Conservation (phyloP, 92 coral and sea anemone genomes). For the Palythoa heliodiscus region DNA sequence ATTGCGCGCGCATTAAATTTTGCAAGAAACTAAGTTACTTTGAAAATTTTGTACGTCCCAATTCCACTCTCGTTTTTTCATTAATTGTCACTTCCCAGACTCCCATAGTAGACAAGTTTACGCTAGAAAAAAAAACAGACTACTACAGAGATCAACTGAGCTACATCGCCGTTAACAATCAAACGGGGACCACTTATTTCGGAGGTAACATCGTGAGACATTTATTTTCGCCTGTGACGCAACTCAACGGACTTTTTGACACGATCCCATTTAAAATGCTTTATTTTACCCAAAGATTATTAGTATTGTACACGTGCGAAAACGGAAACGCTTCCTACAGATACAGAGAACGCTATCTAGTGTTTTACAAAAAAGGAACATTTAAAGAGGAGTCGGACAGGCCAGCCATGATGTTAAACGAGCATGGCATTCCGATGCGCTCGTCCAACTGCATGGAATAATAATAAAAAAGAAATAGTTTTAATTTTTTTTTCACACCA, state of each 20-base stretch:
- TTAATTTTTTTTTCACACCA: not conserved
- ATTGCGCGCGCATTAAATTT: not conserved
- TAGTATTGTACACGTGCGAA: not conserved
- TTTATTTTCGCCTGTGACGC: not conserved
- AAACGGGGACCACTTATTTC: not conserved
- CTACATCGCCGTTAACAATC: not conserved
- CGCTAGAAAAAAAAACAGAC: not conserved
- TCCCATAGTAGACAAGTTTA: not conserved
- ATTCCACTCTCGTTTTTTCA: not conserved
- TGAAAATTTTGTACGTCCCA: not conserved
- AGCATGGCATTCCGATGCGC: slow-evolving; percentile 3
- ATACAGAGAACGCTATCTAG: slow-evolving; percentile 6
- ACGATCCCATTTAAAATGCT: not conserved
- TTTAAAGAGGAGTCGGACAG: slow-evolving; percentile 2
- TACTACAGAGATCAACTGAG: not conserved
- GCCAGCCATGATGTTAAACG: not conserved
- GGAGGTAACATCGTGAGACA: not conserved
- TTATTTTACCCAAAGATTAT: not conserved
- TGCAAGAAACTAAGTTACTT: not conserved
- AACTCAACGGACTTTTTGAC: not conserved
- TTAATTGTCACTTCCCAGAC: not conserved
- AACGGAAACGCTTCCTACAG: not conserved
- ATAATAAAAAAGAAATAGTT: not conserved
- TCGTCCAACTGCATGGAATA: not conserved
- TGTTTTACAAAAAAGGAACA: slow-evolving; percentile 4